Evolutionary conservation across 2,797 vertebrate species (phyloP).

Genomic region (Galagoides demidoff): DNA sequence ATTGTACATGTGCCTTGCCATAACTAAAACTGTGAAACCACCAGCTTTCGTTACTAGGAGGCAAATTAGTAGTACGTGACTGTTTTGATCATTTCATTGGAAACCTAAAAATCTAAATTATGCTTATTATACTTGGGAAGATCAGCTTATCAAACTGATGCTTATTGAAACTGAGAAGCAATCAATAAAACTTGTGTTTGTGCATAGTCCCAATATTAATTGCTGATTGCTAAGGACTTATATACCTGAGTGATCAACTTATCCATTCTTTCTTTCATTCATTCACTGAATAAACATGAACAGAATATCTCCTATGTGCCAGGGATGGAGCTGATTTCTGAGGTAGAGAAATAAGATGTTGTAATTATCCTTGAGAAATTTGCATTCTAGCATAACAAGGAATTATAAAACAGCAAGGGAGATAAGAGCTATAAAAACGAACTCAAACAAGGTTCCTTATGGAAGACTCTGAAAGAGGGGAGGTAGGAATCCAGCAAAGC

Average conservation of each 20-base stretch:
- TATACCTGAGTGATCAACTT: background rate
- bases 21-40: slow-evolving; percentile 35
- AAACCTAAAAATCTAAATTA: slow-evolving; percentile 65
- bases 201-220: slow-evolving; percentile 25
- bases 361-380: slow-evolving; percentile 10
- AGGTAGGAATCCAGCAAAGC: background rate
- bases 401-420: background rate
- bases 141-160: slow-evolving; percentile 43
- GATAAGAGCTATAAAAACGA: background rate
- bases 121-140: background rate
- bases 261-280: background rate
- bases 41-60: slow-evolving; percentile 39
- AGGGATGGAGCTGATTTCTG: background rate
- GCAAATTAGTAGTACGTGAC: slow-evolving; percentile 30
- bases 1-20: background rate
- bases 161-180: slow-evolving; percentile 34
- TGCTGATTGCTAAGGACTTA: slow-evolving; percentile 42
- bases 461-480: background rate
- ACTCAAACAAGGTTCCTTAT: background rate
- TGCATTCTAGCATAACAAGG: background rate
- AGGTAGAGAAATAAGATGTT: background rate
- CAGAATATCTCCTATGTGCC: background rate
- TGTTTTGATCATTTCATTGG: slow-evolving; percentile 56
- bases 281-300: background rate
- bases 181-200: background rate